A percentile compares a stretch with the other conserved stretches of the same genome.
These are phyloP conservation scores for Lophotriccus pileatus DNA, from an alignment of 2,797 vertebrate species.

Conservation along the genomic window DNA sequence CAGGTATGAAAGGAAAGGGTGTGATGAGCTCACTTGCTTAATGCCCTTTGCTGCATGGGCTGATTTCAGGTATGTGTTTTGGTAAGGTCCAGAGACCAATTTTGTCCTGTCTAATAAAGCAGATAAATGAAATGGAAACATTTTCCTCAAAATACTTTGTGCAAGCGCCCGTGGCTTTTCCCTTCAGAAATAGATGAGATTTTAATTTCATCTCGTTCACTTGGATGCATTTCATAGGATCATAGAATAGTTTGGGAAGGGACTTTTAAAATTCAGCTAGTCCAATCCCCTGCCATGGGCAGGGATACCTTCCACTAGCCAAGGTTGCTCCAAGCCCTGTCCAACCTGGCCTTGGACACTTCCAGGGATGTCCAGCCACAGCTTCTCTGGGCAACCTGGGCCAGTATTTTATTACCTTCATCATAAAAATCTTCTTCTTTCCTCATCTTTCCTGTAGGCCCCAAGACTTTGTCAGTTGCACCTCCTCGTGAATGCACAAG, in stretches of 20 bases:
- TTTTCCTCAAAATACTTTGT: background rate
- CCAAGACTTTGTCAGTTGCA: background rate
- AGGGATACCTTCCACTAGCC: background rate
- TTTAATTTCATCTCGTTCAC: background rate
- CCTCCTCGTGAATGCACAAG: background rate
- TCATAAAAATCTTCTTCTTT: background rate
- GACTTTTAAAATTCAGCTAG: background rate
- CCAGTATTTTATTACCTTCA: background rate
- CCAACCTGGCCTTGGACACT: background rate
- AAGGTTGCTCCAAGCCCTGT: accelerated
- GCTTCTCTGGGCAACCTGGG: background rate
- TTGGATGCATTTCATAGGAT: background rate
- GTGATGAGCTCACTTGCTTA: background rate
- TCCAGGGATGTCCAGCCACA: background rate
- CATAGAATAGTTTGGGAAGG: background rate
- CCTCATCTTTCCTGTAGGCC: background rate
- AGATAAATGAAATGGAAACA: background rate
- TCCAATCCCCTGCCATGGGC: background rate
- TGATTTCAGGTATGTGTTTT: background rate
- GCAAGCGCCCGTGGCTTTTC: background rate
- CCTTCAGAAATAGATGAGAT: background rate
- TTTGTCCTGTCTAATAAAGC: background rate
- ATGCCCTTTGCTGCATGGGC: background rate
- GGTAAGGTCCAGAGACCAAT: background rate
- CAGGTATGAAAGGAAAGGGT: background rate